Percentiles rank a stretch among this genome's conserved stretches.
Evolutionary conservation across 2,113 vertebrate species (phyloP).

Genomic region (Upupa epops): DNA sequence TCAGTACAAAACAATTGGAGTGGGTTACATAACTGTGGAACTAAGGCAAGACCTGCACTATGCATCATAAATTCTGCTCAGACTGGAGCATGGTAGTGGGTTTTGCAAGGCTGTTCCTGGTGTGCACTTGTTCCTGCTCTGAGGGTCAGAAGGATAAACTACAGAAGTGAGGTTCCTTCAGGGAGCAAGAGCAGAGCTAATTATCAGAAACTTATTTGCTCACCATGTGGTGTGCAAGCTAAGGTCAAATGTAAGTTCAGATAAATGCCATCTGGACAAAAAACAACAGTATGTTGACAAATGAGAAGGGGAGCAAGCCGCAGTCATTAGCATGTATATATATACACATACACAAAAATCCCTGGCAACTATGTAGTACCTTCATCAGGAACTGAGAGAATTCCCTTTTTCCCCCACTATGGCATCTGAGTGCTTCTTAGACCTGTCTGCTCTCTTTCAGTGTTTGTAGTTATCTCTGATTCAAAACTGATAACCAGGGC

Average conservation of each 20-base stretch:
- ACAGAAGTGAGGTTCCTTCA: background rate
- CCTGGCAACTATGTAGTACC: background rate
- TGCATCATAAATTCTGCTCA: background rate
- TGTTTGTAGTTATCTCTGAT: background rate
- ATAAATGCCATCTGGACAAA: background rate
- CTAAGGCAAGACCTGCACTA: background rate
- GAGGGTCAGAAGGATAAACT: background rate
- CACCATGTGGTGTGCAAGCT: background rate
- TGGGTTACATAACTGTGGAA: slow-evolving; percentile 1
- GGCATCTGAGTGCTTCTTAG: background rate
- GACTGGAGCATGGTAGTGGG: background rate
- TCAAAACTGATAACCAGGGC: background rate
- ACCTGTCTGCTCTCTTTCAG: background rate
- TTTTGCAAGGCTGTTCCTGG: background rate
- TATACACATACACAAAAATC: background rate
- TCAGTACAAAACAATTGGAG: background rate
- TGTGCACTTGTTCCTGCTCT: background rate
- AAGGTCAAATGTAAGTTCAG: background rate
- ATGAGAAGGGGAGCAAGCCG: background rate
- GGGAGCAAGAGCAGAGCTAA: background rate
- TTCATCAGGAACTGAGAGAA: background rate
- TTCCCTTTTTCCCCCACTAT: background rate
- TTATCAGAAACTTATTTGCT: background rate
- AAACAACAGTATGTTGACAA: background rate
- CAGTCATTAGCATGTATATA: background rate